Evolutionary conservation across 2,888 invertebrate species (phyloP).

Genomic region (Oligia fasciuncula): DNA sequence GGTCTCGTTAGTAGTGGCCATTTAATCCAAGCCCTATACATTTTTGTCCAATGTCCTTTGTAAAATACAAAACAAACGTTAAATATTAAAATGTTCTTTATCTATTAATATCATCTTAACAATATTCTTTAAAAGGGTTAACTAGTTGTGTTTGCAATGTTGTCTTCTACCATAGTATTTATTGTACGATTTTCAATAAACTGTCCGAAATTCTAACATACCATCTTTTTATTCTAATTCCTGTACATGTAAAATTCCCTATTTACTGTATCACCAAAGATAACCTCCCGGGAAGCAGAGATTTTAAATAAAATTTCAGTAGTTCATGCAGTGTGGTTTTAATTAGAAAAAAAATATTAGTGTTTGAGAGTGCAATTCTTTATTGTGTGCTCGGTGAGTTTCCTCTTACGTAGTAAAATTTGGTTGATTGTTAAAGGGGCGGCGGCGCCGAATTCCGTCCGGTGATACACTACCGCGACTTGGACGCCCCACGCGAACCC

Average conservation of each 20-base stretch:
- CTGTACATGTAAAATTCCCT: constrained; percentile 34
- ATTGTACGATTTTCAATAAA: constrained; percentile 75
- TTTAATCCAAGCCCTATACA: not conserved
- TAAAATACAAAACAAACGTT: constrained; percentile 12
- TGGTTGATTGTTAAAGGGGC: constrained; percentile 92
- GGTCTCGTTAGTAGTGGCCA: not conserved
- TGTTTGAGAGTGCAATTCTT: constrained; percentile 67
- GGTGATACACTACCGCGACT: constrained; percentile 97
- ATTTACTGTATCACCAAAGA: constrained; percentile 25
- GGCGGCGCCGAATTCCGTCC: constrained; percentile 95
- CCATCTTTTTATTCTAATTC: constrained; percentile 67
- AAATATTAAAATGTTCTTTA: not conserved
- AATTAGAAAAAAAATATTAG: constrained; percentile 45
- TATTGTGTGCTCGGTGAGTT: constrained; percentile 66
- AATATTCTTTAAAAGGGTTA: constrained; percentile 22
- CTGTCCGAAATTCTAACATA: constrained; percentile 68
- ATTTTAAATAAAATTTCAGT: constrained; percentile 67
- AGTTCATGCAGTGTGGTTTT: constrained; percentile 62
- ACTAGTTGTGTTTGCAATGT: constrained; percentile 45
- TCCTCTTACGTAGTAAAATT: constrained; percentile 68
- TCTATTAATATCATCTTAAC: not conserved
- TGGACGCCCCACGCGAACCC: constrained; percentile 97
- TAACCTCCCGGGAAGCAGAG: constrained; percentile 83
- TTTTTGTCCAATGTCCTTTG: not conserved
- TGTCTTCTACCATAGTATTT: constrained; percentile 55